Evolutionary conservation across 2,797 vertebrate species (phyloP).

Genomic region (Bradypus variegatus): DNA sequence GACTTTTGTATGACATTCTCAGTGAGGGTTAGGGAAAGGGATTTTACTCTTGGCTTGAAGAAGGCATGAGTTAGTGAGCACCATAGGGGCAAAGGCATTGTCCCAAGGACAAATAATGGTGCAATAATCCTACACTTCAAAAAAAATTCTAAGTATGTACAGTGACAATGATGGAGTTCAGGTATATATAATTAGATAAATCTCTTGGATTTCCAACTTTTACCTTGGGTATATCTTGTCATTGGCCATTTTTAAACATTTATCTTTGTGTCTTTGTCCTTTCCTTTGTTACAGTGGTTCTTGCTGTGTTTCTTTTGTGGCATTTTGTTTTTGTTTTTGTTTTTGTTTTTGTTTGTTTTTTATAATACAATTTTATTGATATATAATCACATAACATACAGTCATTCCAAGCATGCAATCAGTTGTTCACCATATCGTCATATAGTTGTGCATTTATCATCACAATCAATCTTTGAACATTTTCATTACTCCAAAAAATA

Average conservation of each 20-base stretch:
- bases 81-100: background rate
- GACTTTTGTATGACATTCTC: background rate
- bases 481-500: too few species aligned
- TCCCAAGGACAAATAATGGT: background rate
- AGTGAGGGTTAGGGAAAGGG: background rate
- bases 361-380: too few species aligned
- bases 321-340: conserved; percentile 15
- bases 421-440: too few species aligned
- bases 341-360: too few species aligned
- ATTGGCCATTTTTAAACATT: background rate
- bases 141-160: background rate
- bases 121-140: background rate
- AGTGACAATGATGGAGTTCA: background rate
- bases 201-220: background rate
- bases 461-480: too few species aligned
- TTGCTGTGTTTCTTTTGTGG: background rate
- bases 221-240: background rate
- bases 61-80: background rate
- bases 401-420: too few species aligned
- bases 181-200: background rate
- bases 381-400: too few species aligned
- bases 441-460: too few species aligned
- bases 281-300: background rate
- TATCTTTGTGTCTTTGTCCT: background rate
- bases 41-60: background rate